Percentiles rank a stretch among this genome's conserved stretches.
phyloP scores from a whole-genome alignment of 2,797 vertebrate species.

The Anomalospiza imberbis region DNA sequence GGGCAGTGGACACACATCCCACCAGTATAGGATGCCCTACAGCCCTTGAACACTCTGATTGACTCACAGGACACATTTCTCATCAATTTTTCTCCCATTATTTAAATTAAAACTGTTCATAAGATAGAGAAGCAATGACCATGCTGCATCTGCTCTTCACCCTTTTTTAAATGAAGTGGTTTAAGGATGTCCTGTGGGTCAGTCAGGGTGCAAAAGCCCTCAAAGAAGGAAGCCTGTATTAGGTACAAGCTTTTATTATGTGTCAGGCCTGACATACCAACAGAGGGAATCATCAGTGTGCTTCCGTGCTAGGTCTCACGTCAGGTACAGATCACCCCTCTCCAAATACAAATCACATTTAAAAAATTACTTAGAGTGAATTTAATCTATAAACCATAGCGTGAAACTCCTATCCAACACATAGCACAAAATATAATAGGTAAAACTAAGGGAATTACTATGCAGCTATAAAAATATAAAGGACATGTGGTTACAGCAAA shows the following conservation, averaged over 20 bases:
- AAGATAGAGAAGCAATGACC: not conserved
- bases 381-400: not conserved
- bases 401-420: not conserved
- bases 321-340: not conserved
- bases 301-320: not conserved
- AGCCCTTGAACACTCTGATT: fast-evolving
- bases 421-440: not conserved
- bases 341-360: not conserved
- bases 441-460: not conserved
- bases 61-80: not conserved
- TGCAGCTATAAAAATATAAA: not conserved
- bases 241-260: not conserved
- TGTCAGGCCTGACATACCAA: not conserved
- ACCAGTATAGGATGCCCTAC: fast-evolving
- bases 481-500: not conserved
- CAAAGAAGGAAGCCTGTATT: not conserved
- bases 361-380: not conserved
- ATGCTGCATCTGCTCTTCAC: not conserved
- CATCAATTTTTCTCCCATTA: not conserved
- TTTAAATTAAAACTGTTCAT: not conserved
- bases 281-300: not conserved
- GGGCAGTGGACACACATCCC: not conserved
- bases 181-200: not conserved
- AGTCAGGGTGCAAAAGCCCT: not conserved
- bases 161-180: not conserved